Conservation (phyloP, 2,797 vertebrate species). For the Melanotaenia nigrans region DNA sequence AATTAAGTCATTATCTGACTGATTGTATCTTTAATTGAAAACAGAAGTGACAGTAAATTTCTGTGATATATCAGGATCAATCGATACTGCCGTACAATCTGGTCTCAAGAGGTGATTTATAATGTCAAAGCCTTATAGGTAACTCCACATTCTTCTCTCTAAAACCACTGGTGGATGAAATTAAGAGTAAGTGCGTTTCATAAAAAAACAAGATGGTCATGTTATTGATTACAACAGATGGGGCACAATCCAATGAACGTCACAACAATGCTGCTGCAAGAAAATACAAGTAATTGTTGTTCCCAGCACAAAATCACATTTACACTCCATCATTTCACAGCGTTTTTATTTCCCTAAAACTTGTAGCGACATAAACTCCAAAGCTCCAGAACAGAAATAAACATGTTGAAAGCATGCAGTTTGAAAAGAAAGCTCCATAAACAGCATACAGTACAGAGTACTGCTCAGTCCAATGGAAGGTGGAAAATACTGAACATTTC, state of each 20-base stretch:
- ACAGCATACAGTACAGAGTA: constrained; percentile 18
- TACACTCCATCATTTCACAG: constrained; percentile 92
- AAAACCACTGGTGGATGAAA: constrained; percentile 99
- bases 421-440: constrained; percentile 67
- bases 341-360: constrained; percentile 90
- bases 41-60: constrained; percentile 99
- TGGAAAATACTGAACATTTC: background rate
- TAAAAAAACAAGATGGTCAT: constrained; percentile 99
- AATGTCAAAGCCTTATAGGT: constrained; percentile 98
- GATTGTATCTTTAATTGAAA: constrained; percentile 99
- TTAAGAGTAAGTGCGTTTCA: constrained; percentile 99
- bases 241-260: constrained; percentile 97
- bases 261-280: constrained; percentile 94
- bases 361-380: constrained; percentile 90
- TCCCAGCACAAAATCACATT: constrained; percentile 85
- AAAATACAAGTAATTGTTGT: constrained; percentile 99
- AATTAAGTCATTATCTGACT: constrained; percentile 99
- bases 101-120: constrained; percentile 99
- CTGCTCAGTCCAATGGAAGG: too few relatives aligned
- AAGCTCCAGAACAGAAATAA: constrained; percentile 76
- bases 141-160: constrained; percentile 99
- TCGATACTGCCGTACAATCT: constrained; percentile 97
- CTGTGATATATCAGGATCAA: constrained; percentile 99
- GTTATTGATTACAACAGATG: constrained; percentile 99
- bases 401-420: constrained; percentile 56